These are phyloP conservation scores for Myripristis murdjan DNA, from an alignment of 2,797 vertebrate species.

Conservation along the genomic window DNA sequence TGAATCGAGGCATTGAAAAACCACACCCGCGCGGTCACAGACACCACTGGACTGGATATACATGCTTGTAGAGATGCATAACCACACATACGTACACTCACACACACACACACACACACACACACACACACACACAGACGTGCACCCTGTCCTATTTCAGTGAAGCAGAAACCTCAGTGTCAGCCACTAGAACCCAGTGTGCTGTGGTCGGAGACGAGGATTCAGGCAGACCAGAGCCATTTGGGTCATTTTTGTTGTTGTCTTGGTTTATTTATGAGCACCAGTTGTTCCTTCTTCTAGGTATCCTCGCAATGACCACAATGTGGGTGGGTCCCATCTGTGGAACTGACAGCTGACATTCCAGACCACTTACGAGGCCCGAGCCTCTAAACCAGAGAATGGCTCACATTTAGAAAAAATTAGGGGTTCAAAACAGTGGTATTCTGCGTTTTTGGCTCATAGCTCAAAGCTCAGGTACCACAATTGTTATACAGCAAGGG, in stretches of 20 bases:
- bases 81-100: neutral
- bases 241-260: constrained; percentile 66
- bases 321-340: constrained; percentile 73
- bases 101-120: neutral
- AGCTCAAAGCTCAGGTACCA: constrained; percentile 26
- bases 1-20: constrained; percentile 52
- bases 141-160: constrained; percentile 56
- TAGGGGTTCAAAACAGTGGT: constrained; percentile 37
- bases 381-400: constrained; percentile 38
- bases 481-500: constrained; percentile 35
- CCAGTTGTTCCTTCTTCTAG: constrained; percentile 70
- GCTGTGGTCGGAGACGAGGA: constrained; percentile 37
- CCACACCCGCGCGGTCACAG: constrained; percentile 45
- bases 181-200: constrained; percentile 26
- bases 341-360: constrained; percentile 82
- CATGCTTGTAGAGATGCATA: constrained; percentile 12
- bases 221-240: constrained; percentile 52
- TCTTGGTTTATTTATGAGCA: constrained; percentile 67
- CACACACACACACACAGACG: constrained; percentile 28
- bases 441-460: constrained; percentile 37
- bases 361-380: constrained; percentile 65
- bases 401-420: constrained; percentile 70
- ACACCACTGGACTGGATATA: constrained; percentile 24
- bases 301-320: constrained; percentile 75
- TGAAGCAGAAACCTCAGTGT: constrained; percentile 58